phyloP scores from a whole-genome alignment of 1,140 invertebrate species.

The Carposina sasakii region DNA sequence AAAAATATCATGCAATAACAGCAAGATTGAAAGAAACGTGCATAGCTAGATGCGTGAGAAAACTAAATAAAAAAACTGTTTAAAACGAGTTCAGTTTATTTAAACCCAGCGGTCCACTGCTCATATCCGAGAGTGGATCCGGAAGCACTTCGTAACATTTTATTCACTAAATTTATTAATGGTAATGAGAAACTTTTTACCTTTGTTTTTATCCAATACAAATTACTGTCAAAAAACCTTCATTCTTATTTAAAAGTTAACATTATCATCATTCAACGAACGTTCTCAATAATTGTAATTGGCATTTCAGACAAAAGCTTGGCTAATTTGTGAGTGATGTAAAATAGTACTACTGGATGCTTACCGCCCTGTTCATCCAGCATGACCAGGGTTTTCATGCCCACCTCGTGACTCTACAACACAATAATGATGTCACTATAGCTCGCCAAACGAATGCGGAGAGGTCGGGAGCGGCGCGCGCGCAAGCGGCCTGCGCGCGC shows the following conservation, averaged over 20 bases:
- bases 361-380: conserved; percentile 97
- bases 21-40: conserved; percentile 65
- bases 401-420: conserved; percentile 94
- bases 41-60: conserved; percentile 69
- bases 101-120: conserved; percentile 37
- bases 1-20: conserved; percentile 60
- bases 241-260: conserved; percentile 46
- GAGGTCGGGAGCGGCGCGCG: conserved; percentile 40
- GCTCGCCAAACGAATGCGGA: conserved; percentile 62
- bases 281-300: conserved; percentile 54
- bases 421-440: conserved; percentile 75
- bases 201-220: conserved; percentile 57
- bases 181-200: conserved; percentile 55
- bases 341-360: conserved; percentile 74
- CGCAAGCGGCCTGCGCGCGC: conserved; percentile 17
- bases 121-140: conserved; percentile 27
- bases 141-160: conserved; percentile 35
- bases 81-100: conserved; percentile 27
- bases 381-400: conserved; percentile 95
- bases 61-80: conserved; percentile 53
- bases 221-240: conserved; percentile 59
- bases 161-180: conserved; percentile 49
- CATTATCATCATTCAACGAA: conserved; percentile 54
- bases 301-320: conserved; percentile 64
- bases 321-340: conserved; percentile 66